These are phyloP conservation scores for Saxicola maurus DNA, from an alignment of 2,797 vertebrate species.

Conservation along the genomic window DNA sequence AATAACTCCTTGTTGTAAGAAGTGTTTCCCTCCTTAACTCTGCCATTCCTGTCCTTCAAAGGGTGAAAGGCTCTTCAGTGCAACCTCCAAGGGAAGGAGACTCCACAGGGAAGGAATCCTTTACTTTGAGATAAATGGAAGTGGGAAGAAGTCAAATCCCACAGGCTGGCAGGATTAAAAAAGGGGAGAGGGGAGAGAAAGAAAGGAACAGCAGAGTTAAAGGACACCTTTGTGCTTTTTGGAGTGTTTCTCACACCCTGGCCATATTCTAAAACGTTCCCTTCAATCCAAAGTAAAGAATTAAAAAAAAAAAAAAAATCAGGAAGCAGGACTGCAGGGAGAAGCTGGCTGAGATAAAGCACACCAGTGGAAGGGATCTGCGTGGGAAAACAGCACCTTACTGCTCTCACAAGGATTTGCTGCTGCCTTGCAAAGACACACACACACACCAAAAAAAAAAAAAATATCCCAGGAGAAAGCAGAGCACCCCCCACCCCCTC, in stretches of 20 bases:
- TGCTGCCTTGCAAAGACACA: conserved; percentile 15
- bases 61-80: conserved; percentile 37
- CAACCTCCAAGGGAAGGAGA: conserved; percentile 47
- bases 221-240: conserved; percentile 55
- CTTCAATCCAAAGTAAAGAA: background rate
- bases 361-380: background rate
- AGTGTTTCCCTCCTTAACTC: background rate
- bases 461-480: background rate
- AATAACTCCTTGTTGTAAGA: background rate
- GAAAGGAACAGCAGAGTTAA: conserved; percentile 29
- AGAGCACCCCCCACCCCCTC: background rate
- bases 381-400: conserved; percentile 5
- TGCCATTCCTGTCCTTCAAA: conserved; percentile 1
- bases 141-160: conserved; percentile 28
- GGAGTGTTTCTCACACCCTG: conserved; percentile 36
- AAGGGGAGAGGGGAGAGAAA: conserved; percentile 31
- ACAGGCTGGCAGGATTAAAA: conserved; percentile 36
- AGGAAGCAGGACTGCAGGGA: background rate
- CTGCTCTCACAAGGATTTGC: background rate
- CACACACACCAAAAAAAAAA: background rate
- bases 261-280: conserved; percentile 15
- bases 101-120: conserved; percentile 29
- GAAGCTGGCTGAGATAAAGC: conserved; percentile 27
- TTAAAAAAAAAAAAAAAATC: background rate
- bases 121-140: conserved; percentile 29